Base-by-base conservation (phyloP, 2,797 vertebrate genomes). In the Cebuella pygmaea region DNA sequence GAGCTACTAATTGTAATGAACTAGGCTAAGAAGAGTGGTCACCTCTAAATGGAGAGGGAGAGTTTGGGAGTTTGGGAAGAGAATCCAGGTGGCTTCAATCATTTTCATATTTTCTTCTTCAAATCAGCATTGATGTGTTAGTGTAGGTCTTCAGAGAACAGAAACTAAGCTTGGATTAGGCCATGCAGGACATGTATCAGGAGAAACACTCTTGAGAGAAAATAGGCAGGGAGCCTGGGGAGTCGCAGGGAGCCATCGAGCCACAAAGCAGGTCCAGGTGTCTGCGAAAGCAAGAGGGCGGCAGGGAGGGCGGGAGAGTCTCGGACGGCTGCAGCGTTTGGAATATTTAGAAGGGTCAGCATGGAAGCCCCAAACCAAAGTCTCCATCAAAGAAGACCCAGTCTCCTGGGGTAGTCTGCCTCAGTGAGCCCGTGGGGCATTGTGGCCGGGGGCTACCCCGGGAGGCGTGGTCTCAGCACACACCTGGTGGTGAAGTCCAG, bases 301-400 rank as follows among this genome's bases (percentile, higher is more conserved):
- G 30, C 9, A 57, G 4, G 22, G 2, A 2, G 44, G 14, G 5
- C 0, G 24, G 79, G 12, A 5, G 0, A 2, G 44, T 9, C 87
- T 90, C 30, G 7, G 19, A 14, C 0, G 13, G 39, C 26, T 30
- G 36, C 4, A 14, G 30, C n/a, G 36, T 41, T 15, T 22, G 12
- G 26, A 13, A 20, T 19, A 7, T 55, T 72, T 17, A 17, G 24
- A 61, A 91, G 57, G 4, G 22, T 59, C 46, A 30, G 4, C 4
- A 20, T 2, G 67, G n/a, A 48, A 57, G 85, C 22, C 1, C 20
- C 36, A 61, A 78, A 36, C n/a, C 48, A 39, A 59, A 20, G 30
- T 33, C 17, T 22, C 61, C 39, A 15, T 57, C 61, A 14, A 6
- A 46, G 14, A 27, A 79, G 7, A 1, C 12, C 19, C 7, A 17